phyloP scores from a whole-genome alignment of 2,888 invertebrate genomes.

The Agrochola lychnidis region DNA sequence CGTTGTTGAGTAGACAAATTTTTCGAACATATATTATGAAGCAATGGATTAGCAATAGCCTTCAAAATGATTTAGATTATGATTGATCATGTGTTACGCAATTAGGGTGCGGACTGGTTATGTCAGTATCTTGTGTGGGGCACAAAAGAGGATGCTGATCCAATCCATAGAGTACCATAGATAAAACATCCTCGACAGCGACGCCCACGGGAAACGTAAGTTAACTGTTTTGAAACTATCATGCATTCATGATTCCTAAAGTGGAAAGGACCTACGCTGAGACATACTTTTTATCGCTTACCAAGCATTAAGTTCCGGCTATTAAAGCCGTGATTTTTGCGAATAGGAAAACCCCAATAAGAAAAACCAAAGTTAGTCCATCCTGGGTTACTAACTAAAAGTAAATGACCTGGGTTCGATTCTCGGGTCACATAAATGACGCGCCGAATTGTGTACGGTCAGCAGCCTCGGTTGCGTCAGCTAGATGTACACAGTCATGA shows the following conservation, averaged over 20 bases:
- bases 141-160: conserved; percentile 1
- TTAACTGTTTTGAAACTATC: background rate
- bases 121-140: background rate
- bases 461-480: background rate
- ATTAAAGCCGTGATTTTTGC: background rate
- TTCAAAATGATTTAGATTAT: no score
- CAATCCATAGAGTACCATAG: background rate
- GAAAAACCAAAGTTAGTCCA: no score
- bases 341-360: background rate
- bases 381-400: background rate
- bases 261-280: background rate
- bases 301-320: background rate
- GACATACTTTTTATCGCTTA: background rate
- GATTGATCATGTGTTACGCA: no score
- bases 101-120: background rate
- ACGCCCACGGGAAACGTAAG: background rate
- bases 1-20: no score
- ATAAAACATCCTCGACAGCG: background rate
- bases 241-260: background rate
- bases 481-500: background rate
- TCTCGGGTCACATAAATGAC: background rate
- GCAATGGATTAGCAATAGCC: no score
- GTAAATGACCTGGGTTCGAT: conserved; percentile 2
- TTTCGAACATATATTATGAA: no score
- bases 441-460: conserved; percentile 5